Evolutionary conservation across 2,888 invertebrate species (phyloP).

Genomic region (Pachycephus smyrnensis): DNA sequence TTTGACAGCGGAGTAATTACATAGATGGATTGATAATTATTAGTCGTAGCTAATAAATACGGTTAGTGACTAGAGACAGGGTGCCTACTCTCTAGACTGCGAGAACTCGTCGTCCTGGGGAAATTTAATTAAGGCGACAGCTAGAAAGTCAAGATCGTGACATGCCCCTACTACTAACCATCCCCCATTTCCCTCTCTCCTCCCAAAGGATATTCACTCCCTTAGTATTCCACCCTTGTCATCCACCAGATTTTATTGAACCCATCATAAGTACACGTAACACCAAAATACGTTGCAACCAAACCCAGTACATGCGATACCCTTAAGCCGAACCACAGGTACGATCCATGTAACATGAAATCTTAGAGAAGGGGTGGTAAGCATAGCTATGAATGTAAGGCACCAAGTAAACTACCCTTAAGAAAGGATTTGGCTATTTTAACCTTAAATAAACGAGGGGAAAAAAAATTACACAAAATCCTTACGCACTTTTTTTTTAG

Average conservation of each 20-base stretch:
- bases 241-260: not conserved
- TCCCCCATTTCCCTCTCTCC: not conserved
- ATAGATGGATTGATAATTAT: not conserved
- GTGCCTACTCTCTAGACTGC: not conserved
- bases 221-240: conserved; percentile 11
- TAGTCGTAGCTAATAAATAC: not conserved
- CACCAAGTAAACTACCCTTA: not conserved
- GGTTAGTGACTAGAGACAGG: not conserved
- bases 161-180: not conserved
- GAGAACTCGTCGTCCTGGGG: not conserved
- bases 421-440: not conserved
- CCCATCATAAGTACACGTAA: not conserved
- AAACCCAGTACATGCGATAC: not conserved
- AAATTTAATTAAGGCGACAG: conserved; percentile 38
- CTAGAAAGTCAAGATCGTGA: conserved; percentile 46
- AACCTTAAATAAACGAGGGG: not conserved
- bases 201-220: conserved; percentile 12
- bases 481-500: not conserved
- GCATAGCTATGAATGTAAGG: not conserved
- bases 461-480: not conserved
- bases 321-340: not conserved
- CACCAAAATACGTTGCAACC: not conserved
- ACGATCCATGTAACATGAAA: not conserved
- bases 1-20: not conserved
- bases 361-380: not conserved